A percentile compares a stretch with the other conserved stretches of the same genome.
Evolutionary conservation across 2,888 invertebrate genomes (phyloP).

Genomic region (Arrhopalites spinosus): DNA sequence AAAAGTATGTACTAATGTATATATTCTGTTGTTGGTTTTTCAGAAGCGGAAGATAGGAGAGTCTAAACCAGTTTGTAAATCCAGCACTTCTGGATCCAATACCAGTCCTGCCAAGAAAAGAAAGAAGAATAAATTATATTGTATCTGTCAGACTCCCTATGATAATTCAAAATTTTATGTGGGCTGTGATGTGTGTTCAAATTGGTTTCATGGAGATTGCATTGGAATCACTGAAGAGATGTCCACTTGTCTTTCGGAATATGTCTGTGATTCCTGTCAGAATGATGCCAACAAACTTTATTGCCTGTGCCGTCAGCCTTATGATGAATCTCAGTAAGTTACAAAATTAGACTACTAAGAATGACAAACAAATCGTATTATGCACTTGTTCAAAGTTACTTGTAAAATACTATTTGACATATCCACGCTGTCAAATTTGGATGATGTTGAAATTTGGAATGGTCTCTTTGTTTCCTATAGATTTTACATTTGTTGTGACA

Average conservation of each 20-base stretch:
- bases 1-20: too few species aligned
- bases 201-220: slow-evolving; percentile 98
- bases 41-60: slow-evolving; percentile 33
- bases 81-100: slow-evolving; percentile 13
- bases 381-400: too few species aligned
- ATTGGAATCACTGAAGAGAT: slow-evolving; percentile 91
- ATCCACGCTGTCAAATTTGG: too few species aligned
- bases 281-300: slow-evolving; percentile 89
- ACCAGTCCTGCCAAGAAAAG: slow-evolving; percentile 47
- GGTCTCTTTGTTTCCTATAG: slow-evolving; percentile 60
- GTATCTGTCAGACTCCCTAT: slow-evolving; percentile 91
- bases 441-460: too few species aligned
- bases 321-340: slow-evolving; percentile 92
- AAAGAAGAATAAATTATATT: slow-evolving; percentile 80
- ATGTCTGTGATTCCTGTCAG: slow-evolving; percentile 85
- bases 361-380: too few species aligned
- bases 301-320: slow-evolving; percentile 94
- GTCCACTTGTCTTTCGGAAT: slow-evolving; percentile 87
- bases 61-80: slow-evolving; percentile 2
- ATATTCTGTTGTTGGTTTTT: too few species aligned
- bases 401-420: too few species aligned
- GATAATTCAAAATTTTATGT: slow-evolving; percentile 93
- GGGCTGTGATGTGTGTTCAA: slow-evolving; percentile 95
- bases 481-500: slow-evolving; percentile 98
- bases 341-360: too few species aligned